Percentiles rank a stretch among this genome's conserved stretches.
Conservation (phyloP, 2,113 vertebrate species). For the Balaeniceps rex region DNA sequence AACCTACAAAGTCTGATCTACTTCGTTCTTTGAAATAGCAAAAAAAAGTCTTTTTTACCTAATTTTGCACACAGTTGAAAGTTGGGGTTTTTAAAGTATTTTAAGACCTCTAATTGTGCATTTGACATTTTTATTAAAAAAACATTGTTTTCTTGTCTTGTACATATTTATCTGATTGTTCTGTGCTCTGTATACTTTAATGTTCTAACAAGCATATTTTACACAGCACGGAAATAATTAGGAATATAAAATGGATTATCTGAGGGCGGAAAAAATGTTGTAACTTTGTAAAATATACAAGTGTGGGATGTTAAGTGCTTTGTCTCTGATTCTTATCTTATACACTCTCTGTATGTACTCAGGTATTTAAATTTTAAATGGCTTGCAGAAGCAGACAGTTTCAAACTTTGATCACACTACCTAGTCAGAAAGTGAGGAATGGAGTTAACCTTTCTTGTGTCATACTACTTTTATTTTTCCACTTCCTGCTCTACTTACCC, state of each 20-base stretch:
- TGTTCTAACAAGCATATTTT: background rate
- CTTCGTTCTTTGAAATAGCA: background rate
- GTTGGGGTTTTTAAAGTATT: background rate
- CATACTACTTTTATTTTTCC: background rate
- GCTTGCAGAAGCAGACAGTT: background rate
- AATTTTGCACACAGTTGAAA: background rate
- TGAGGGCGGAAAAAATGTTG: background rate
- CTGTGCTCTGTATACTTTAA: background rate
- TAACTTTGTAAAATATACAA: constrained; percentile 2
- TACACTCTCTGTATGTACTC: background rate
- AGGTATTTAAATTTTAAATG: background rate
- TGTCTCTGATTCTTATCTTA: background rate
- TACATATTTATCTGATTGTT: background rate
- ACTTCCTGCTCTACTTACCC: background rate
- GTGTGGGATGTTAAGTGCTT: background rate
- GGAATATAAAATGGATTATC: background rate
- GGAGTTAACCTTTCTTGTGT: background rate
- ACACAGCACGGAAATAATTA: background rate
- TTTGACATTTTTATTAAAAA: constrained; percentile 9
- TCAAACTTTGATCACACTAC: background rate
- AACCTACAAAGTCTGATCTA: background rate
- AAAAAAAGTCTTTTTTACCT: background rate
- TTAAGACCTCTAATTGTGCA: background rate
- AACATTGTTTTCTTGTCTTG: background rate
- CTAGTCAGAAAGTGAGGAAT: background rate